Conservation (phyloP, 2,797 vertebrate species). For the Bradypodion pumilum region DNA sequence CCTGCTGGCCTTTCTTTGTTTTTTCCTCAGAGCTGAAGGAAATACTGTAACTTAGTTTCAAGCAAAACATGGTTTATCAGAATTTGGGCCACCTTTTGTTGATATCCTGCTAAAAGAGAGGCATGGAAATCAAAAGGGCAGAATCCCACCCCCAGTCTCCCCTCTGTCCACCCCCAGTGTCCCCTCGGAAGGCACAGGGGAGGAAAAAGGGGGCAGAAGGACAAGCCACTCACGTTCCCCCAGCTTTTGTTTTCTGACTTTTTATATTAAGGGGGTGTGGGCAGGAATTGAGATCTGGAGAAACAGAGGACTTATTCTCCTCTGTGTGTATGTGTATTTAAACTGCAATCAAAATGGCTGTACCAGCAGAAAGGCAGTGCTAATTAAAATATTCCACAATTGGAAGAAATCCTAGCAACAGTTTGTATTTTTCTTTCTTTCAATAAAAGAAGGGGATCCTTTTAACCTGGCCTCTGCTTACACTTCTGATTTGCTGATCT, state of each 20-base stretch:
- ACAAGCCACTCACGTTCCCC: constrained; percentile 14
- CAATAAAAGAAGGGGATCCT: background rate
- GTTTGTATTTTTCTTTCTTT: background rate
- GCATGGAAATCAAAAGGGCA: constrained; percentile 66
- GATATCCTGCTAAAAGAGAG: constrained; percentile 38
- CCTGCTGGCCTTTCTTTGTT: too few species aligned
- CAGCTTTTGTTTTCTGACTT: constrained; percentile 44
- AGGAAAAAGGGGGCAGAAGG: constrained; percentile 48
- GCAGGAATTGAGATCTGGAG: background rate
- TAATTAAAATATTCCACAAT: background rate
- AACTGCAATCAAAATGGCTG: background rate
- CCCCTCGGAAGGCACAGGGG: constrained; percentile 61
- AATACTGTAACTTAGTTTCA: background rate
- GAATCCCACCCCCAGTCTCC: constrained; percentile 43
- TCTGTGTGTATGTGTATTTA: background rate
- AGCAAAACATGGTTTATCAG: constrained; percentile 54
- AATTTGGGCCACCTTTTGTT: constrained; percentile 60
- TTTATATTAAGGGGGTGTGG: background rate
- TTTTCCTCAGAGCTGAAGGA: background rate
- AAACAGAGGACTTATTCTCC: background rate
- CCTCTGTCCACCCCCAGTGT: background rate
- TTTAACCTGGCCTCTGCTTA: background rate
- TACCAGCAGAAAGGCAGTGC: background rate
- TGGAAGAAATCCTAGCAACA: background rate
- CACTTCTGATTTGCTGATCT: background rate